Evolutionary conservation across 2,113 vertebrate genomes (phyloP), one percentile per base, ranked within the genome.

Genomic region (Cyanistes caeruleus): DNA sequence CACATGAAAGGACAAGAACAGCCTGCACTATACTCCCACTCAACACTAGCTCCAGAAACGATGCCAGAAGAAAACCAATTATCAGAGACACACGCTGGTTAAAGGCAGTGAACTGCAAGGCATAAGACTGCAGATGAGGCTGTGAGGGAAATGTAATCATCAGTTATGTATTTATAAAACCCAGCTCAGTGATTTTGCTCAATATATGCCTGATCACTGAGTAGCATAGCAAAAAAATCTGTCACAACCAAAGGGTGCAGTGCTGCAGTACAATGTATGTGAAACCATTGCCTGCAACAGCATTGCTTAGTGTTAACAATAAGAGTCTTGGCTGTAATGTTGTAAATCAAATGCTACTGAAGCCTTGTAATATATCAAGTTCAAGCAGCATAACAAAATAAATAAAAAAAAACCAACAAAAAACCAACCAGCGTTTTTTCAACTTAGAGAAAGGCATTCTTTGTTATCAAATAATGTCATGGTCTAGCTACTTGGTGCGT

Each of bases 151-250:
- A 91, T 74, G 51, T 44, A 87, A 86, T 95, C 27, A 69, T 89
- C 55, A 74, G 27, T 75, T 86, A 35, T 30, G 55, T 90, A 94
- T 96, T 97, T 95, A 89, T 70, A 95, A 96, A 95, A 85, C 11
- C 43, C 7, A 1, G 15, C 48, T 95, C 85, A 78, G 68, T 95
- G 55, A 86, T 94, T 93, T 95, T 91, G 55, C 39, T 93, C 90
- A 81, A 76, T 86, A 80, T 53, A 51, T 25, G 59, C 64, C 55
- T 21, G 12, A 62, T 86, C 60, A 83, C 22, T 59, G 68, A 73
- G 43, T 30, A 62, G 55, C 43, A 77, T 9, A 86, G 48, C 55
- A 90, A 52, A 94, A 91, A 93, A 68, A 33, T 33, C 55, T 68
- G 44, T 94, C 76, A 93, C 63, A 84, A 93, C 46, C 48, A 68